These are phyloP conservation scores for Lepilemur septentrionalis DNA, from an alignment of 2,797 vertebrate genomes.

Conservation along the genomic window DNA sequence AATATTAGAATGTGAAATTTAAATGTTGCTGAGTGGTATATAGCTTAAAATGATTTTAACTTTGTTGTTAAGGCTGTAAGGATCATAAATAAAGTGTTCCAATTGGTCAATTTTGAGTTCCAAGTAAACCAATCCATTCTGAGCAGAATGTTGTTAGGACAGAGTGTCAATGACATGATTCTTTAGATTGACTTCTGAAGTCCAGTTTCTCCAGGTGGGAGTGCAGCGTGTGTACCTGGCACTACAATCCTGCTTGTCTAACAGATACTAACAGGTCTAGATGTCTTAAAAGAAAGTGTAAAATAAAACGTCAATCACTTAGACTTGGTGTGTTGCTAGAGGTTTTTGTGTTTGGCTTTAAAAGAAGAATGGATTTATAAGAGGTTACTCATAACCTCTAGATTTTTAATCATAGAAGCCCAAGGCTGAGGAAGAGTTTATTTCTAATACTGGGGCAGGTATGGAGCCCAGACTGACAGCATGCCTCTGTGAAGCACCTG, in stretches of 20 bases:
- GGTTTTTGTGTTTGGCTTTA: neutral
- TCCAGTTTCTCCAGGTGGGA: neutral
- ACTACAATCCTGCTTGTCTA: neutral
- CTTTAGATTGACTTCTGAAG: neutral
- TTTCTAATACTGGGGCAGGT: neutral
- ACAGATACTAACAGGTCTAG: neutral
- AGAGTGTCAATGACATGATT: neutral
- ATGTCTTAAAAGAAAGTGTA: neutral
- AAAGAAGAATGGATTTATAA: conserved; percentile 23
- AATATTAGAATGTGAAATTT: conserved; percentile 34
- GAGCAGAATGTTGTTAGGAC: neutral
- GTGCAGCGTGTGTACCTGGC: neutral
- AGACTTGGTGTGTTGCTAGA: neutral
- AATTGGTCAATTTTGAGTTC: neutral
- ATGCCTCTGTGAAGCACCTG: neutral
- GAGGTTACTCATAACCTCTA: neutral
- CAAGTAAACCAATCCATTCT: neutral
- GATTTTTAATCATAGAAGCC: neutral
- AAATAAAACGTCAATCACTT: conserved; percentile 24
- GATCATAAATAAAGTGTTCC: neutral
- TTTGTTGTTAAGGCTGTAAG: conserved; percentile 5
- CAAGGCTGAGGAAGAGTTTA: neutral
- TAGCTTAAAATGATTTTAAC: conserved; percentile 10
- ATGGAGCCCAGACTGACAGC: neutral
- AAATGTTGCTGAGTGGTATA: conserved; percentile 11